These are phyloP conservation scores for Pseudoips prasinana DNA, from an alignment of 2,888 invertebrate species.

Conservation along the genomic window DNA sequence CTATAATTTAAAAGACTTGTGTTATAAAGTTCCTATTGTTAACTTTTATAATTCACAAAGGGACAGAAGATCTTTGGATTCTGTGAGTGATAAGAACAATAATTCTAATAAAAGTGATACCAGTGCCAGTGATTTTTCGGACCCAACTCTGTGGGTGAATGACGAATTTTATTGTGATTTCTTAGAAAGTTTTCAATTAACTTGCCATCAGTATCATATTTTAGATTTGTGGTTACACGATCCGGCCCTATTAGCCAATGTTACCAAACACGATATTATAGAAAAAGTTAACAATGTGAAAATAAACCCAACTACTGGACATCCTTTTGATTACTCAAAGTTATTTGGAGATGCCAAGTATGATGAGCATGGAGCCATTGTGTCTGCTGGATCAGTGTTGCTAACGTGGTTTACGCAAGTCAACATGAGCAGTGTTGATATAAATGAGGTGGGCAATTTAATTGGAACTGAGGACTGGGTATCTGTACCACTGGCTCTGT, in stretches of 20 bases:
- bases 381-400: constrained; percentile 84
- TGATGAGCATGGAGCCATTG: constrained; percentile 83
- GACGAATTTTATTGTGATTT: constrained; percentile 84
- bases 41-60: constrained; percentile 53
- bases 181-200: constrained; percentile 81
- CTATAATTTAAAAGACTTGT: constrained; percentile 57
- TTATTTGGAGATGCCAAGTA: constrained; percentile 83
- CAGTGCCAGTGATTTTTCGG: constrained; percentile 62
- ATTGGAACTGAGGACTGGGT: constrained; percentile 90
- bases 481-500: constrained; percentile 78
- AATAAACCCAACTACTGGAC: constrained; percentile 84
- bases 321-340: constrained; percentile 83
- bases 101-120: constrained; percentile 28
- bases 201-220: constrained; percentile 85
- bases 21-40: constrained; percentile 71
- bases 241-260: constrained; percentile 67
- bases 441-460: constrained; percentile 85
- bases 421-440: constrained; percentile 85
- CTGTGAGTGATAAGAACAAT: constrained; percentile 23
- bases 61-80: constrained; percentile 46
- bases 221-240: constrained; percentile 87
- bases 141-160: constrained; percentile 81
- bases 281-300: constrained; percentile 81
- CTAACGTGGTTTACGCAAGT: constrained; percentile 85
- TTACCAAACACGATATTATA: constrained; percentile 84